Conservation (phyloP, 2,113 vertebrate species). For the Sinocyclocheilus grahami region DNA sequence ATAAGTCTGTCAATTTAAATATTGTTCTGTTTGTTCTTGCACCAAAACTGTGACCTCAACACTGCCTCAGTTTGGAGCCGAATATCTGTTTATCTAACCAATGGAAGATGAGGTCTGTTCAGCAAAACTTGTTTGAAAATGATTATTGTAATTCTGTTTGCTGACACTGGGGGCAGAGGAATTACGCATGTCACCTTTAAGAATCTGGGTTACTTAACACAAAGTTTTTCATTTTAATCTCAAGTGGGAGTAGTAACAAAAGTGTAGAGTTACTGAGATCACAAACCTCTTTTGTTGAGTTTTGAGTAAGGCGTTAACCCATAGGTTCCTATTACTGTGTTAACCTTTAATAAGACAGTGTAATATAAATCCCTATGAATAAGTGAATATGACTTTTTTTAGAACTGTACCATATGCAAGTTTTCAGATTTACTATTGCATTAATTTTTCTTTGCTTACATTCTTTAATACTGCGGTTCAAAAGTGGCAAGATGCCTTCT, state of each 20-base stretch:
- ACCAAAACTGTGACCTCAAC: too few species aligned
- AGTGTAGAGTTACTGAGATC: conserved; percentile 9
- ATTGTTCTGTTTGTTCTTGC: too few species aligned
- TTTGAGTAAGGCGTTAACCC: conserved; percentile 16
- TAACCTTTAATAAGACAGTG: neutral
- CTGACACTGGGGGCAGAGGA: conserved; percentile 6
- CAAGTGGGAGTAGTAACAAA: neutral
- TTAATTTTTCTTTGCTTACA: neutral
- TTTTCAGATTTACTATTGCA: neutral
- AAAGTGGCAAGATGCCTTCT: neutral
- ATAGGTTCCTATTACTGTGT: conserved; percentile 1
- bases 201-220: neutral
- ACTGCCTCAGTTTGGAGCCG: too few species aligned
- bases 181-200: neutral
- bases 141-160: neutral
- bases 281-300: neutral
- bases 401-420: neutral
- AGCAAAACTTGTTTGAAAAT: too few species aligned
- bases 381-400: neutral
- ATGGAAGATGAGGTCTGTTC: neutral
- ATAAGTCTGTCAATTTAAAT: too few species aligned
- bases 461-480: neutral
- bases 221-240: neutral
- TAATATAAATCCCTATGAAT: neutral
- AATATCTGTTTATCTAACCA: neutral